Evolutionary conservation across 2,797 vertebrate species (phyloP).

Genomic region (Notolepis coatsorum): DNA sequence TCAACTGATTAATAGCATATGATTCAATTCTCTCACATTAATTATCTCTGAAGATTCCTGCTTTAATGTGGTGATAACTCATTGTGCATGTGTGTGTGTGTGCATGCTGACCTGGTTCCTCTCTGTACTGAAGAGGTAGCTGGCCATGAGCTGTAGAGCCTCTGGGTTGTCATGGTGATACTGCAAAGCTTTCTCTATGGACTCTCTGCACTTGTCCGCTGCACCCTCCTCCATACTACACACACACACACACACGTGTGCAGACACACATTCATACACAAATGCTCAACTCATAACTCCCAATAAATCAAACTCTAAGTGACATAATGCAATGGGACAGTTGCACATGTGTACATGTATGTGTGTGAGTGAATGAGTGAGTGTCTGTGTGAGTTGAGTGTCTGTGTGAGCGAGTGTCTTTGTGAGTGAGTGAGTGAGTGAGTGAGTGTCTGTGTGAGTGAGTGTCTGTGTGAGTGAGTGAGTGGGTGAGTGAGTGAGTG

Average conservation of each 20-base stretch:
- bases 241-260: constrained; percentile 20
- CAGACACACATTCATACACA: constrained; percentile 14
- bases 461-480: no score
- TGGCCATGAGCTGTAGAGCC: constrained; percentile 88
- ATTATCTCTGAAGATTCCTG: constrained; percentile 75
- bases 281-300: constrained; percentile 23
- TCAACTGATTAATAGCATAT: constrained; percentile 74
- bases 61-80: constrained; percentile 74
- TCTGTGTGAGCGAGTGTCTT: constrained; percentile 18
- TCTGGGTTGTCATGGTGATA: constrained; percentile 83
- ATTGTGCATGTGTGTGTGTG: constrained; percentile 40
- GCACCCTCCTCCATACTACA: constrained; percentile 85
- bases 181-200: constrained; percentile 81
- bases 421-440: constrained; percentile 19
- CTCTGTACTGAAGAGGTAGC: constrained; percentile 87
- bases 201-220: constrained; percentile 81
- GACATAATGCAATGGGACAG: constrained; percentile 8
- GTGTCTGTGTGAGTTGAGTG: no score
- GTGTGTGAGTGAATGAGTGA: background rate
- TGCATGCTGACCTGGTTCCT: constrained; percentile 78
- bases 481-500: constrained; percentile 9
- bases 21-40: constrained; percentile 77
- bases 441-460: no score
- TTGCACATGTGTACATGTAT: no score
- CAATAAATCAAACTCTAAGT: constrained; percentile 18